Evolutionary conservation across 2,797 vertebrate species (phyloP).

Genomic region (Vespertilio murinus): DNA sequence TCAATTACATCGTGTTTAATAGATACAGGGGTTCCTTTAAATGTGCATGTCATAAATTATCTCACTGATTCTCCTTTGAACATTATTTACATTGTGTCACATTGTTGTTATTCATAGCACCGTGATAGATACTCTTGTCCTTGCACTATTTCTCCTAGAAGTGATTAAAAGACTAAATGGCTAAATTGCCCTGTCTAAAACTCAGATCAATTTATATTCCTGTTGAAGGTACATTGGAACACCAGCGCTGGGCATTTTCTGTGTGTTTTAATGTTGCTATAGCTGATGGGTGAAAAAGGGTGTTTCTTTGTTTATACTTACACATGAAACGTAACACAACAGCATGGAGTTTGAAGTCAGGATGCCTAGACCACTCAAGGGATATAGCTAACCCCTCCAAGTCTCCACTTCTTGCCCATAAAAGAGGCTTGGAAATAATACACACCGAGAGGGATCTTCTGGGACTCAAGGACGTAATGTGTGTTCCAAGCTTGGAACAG

Average conservation of each 20-base stretch:
- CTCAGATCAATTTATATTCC: conserved; percentile 29
- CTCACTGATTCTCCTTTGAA: not conserved
- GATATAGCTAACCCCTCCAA: not conserved
- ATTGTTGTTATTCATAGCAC: conserved; percentile 36
- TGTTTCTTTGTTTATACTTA: not conserved
- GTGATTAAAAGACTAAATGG: conserved; percentile 44
- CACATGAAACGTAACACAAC: rapidly evolving
- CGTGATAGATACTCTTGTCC: conserved; percentile 29
- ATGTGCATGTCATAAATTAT: not conserved
- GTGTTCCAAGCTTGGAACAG: not conserved
- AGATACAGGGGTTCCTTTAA: not conserved
- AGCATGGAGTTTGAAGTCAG: not conserved
- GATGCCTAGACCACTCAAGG: not conserved
- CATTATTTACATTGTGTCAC: conserved; percentile 2
- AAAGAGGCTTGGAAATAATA: not conserved
- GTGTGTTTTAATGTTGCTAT: not conserved
- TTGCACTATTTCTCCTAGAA: conserved; percentile 23
- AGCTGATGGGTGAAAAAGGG: not conserved
- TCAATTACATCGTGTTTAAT: not conserved
- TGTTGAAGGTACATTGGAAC: not conserved
- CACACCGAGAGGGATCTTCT: not conserved
- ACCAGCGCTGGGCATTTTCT: not conserved
- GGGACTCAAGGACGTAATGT: not conserved
- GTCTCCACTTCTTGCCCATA: not conserved
- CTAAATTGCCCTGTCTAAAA: conserved; percentile 22